These are phyloP conservation scores for Scomberomorus guttatus DNA, from an alignment of 2,797 vertebrate species.

Conservation along the genomic window DNA sequence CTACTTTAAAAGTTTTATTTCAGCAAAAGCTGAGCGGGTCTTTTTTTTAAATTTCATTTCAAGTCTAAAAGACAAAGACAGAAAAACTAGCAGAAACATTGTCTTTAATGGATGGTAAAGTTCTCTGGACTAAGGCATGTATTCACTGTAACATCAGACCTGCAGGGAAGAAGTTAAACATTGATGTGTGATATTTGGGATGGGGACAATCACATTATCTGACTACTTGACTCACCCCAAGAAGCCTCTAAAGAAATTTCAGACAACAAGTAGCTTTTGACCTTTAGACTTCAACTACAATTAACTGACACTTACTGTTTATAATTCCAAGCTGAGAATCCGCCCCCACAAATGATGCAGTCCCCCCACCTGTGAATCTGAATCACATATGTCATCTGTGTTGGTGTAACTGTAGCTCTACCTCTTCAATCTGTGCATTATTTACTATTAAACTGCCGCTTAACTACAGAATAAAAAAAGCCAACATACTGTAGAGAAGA, in stretches of 20 bases:
- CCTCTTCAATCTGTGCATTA: neutral
- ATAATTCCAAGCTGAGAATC: neutral
- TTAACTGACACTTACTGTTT: neutral
- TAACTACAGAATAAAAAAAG: neutral
- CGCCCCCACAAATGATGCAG: neutral
- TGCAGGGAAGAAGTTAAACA: neutral
- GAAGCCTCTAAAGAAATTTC: neutral
- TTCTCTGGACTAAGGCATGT: no score
- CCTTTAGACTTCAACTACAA: slow-evolving; percentile 17
- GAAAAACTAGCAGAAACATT: neutral
- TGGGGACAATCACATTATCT: neutral
- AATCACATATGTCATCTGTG: neutral
- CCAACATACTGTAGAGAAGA: neutral
- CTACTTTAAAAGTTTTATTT: neutral
- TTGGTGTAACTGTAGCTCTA: neutral
- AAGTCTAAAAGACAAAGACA: no score
- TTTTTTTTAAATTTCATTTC: no score
- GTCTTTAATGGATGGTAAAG: no score
- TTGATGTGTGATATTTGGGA: neutral
- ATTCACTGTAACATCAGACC: neutral
- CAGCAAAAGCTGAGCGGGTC: neutral
- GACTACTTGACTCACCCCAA: neutral
- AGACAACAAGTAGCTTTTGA: neutral
- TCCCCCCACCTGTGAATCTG: neutral
- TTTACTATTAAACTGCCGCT: neutral